Evolutionary conservation across 2,113 vertebrate genomes (phyloP), one percentile per base, ranked within the genome.

Genomic region (Lagenorhynchus albirostris): DNA sequence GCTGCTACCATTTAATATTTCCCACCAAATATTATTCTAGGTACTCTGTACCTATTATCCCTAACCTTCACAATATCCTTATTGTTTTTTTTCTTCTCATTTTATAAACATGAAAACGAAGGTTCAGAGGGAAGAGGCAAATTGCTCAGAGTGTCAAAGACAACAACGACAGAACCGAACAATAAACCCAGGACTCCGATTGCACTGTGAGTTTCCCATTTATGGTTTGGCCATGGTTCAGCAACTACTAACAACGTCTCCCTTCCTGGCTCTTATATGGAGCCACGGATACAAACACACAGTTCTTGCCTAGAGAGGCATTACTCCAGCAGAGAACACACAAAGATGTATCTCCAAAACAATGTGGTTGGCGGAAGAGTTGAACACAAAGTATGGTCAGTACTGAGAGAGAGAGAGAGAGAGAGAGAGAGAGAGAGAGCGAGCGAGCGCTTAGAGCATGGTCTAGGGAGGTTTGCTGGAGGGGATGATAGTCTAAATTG

Each of bases 391-490:
- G 23, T 53, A 8, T 20, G 44, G n/a, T 0, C 25, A 20, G 41
- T 23, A 26, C 2, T 2, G 8, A 29, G 33, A 47, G 47, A 47
- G 47, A 47, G 47, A 47, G 8, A 29, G 33, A 55, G 33, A 47
- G 2, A 12, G 47, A 47, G 47, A 2, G 44, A 38, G 38, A 38
- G 38, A 47, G 44, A 4, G 50, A 50, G 50, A 1, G 13, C 1
- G 50, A 0, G 12, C 14, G 38, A 0, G 41, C 71, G 11, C 47
- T 36, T 63, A 15, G 5, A 41, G 62, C 11, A 7, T 9, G 58
- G 29, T 76, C 36, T 25, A 4, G 31, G 3, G 50, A 36, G 38
- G 53, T 9, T 12, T 26, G 10, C 9, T n/a, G 65, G 41, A 67
- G 12, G 8, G 8, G 14, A 21, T 20, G 29, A 20, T 8, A 29